These are phyloP conservation scores for Saturnia pavonia DNA, from an alignment of 2,888 invertebrate species.

Conservation along the genomic window DNA sequence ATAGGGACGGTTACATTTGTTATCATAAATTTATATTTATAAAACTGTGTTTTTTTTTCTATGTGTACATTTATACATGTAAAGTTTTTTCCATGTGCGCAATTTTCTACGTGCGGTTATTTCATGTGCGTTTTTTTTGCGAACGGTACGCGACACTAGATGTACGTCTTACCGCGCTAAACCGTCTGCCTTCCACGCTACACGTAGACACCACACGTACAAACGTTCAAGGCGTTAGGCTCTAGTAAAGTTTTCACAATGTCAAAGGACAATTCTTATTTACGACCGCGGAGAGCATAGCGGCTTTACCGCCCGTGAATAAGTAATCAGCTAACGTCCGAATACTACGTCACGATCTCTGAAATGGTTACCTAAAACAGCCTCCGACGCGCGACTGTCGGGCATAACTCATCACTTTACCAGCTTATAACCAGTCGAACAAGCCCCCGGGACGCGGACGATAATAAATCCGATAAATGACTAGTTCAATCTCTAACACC, in stretches of 20 bases:
- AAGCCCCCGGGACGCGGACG: not conserved
- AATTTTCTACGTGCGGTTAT: no score
- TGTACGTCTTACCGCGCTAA: no score
- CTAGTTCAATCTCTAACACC: not conserved
- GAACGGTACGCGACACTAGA: no score
- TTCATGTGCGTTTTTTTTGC: no score
- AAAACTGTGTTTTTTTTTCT: no score
- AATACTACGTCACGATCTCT: slow-evolving; percentile 9
- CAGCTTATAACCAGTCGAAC: not conserved
- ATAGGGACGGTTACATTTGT: no score
- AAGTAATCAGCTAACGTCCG: slow-evolving; percentile 20
- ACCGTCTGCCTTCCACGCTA: no score
- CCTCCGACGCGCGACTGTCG: not conserved
- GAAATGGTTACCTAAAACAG: not conserved
- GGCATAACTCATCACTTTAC: not conserved
- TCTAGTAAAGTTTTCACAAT: slow-evolving; percentile 7
- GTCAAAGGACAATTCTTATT: slow-evolving; percentile 11
- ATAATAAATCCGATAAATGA: not conserved
- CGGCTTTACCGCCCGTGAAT: slow-evolving; percentile 19
- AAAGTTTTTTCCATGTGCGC: no score
- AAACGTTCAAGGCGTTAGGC: no score
- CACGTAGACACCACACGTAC: no score
- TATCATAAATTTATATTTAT: no score
- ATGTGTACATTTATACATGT: no score
- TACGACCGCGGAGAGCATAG: slow-evolving; percentile 16